Base-by-base conservation (phyloP, 2,797 vertebrate genomes). In the Tinamus major region DNA sequence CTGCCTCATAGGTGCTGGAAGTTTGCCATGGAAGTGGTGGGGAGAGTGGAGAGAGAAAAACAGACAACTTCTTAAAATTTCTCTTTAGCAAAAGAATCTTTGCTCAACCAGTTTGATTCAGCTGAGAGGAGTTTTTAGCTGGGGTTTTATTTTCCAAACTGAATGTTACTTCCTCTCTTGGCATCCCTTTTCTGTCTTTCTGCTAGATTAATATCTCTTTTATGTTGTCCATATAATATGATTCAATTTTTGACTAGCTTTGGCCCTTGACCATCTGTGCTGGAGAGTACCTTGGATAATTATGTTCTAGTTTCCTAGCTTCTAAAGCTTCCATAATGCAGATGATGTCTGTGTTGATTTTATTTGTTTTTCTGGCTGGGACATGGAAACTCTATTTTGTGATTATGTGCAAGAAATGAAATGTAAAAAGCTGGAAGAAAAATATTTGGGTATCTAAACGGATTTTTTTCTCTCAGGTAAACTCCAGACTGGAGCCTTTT, bases 121-220 rank as follows among this genome's bases (percentile, higher is more conserved):
- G 55, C 39, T 83, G 74, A 81, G 70, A 67, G 67, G 61, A 79
- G 21, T 78, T 27, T 91, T 88, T 42, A 70, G 51, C 56, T 64
- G 67, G 51, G 80, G 46, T 78, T 78, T 59, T 80, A 35, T 91
- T 93, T 95, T 85, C 76, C 87, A 74, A 55, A n/a, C 49, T 79
- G 78, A 64, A 84, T 65, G 55, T 85, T 88, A 48, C 39, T 95
- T 94, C 68, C 65, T 92, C 64, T 41, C 68, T 70, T 95, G 89
- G 68, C 75, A 55, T 85, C 93, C 94, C 29, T 70, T 87, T 49
- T 78, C 39, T 84, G 62, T 56, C 80, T 95, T 77, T 88, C 64
- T 80, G 44, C 67, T 84, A 68, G 31, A 55, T 93, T 85, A 80
- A 33, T 48, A 72, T 68, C 49, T 77, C 1, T 67, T 95, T 87